Base-by-base conservation (phyloP, 1,140 invertebrate genomes). In the Hylaeus volcanicus region DNA sequence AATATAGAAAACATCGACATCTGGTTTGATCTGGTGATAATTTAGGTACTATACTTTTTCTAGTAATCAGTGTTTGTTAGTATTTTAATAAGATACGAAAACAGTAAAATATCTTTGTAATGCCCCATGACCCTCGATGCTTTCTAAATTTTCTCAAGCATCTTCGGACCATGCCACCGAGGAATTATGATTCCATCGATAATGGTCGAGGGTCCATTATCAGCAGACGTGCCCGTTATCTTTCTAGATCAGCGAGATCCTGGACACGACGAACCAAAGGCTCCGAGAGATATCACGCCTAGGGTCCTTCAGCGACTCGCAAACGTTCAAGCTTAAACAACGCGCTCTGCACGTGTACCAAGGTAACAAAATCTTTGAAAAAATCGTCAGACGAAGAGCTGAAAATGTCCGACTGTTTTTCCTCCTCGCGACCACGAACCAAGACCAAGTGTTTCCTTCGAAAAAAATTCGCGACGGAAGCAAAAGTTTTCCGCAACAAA, bases 311-410 rank as follows among this genome's bases (percentile, higher is more conserved):
- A 94, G 93, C 79, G 91, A 96, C 83, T 93, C 97, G 66, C 91
- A 95, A 78, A 93, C 94, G 77, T 98, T 99, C 91, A 97, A 98
- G 91, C 93, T 99, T 5, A 94, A 95, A 81, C 95, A 99, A 88
- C 94, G 99, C 84, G 97, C 97, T 2, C 92, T 96, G 14, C 99
- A 99, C 91, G 99, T 99, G 56, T 98, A 96, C 90, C 93, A 95
- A 93, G 95, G 95, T 96, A 92, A 92, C 51, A 51, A 61, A 14
- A 65, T 70, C 5, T 55, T 12, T 63, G 0, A 1, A 39, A 39
- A 73, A 65, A 58, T 51, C 45, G 4, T 45, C 26, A 26, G 14
- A 37, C 2, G 11, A 37, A 9, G 9, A 39, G 12, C 37, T 14
- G 26, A 8, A 60, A 43, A 14, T 68, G 56, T 26, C 14, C 56